phyloP scores from a whole-genome alignment of 1,140 invertebrate genomes.

The Calephelis nemesis region DNA sequence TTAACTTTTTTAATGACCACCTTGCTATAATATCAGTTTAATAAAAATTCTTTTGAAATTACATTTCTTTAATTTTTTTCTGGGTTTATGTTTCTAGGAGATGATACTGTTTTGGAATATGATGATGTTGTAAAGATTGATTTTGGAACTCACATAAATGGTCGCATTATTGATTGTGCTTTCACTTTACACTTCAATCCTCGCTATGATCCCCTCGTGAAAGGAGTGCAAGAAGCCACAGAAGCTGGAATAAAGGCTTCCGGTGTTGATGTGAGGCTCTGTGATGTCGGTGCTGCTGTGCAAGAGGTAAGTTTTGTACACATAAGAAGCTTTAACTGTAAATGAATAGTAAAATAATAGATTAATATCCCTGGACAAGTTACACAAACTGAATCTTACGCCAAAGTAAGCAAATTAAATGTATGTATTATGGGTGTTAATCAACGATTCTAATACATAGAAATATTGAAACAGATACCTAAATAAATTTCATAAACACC shows the following conservation, averaged over 20 bases:
- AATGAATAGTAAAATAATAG: too few species aligned
- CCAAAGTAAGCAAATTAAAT: too few species aligned
- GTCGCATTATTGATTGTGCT: conserved; percentile 99
- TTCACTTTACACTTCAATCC: conserved; percentile 98
- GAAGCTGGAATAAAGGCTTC: conserved; percentile 97
- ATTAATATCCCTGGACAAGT: too few species aligned
- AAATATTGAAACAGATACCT: too few species aligned
- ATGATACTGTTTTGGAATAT: conserved; percentile 95
- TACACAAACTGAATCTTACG: too few species aligned
- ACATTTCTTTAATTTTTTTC: background rate
- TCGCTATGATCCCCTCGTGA: conserved; percentile 96
- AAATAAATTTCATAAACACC: too few species aligned
- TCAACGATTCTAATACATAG: too few species aligned
- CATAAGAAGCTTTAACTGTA: too few species aligned
- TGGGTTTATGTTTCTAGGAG: conserved; percentile 77
- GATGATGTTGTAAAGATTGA: conserved; percentile 99
- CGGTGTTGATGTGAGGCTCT: conserved; percentile 98
- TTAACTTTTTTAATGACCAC: too few species aligned
- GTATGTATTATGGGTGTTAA: too few species aligned
- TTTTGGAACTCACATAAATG: conserved; percentile 99
- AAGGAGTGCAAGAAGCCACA: conserved; percentile 98
- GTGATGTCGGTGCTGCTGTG: conserved; percentile 98
- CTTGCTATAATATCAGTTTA: too few species aligned
- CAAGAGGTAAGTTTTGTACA: conserved; percentile 84
- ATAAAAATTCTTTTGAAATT: too few species aligned